Percentiles rank a stretch among this genome's conserved stretches.
phyloP scores from a whole-genome alignment of 1,140 invertebrate genomes.

The Anoplophora glabripennis region DNA sequence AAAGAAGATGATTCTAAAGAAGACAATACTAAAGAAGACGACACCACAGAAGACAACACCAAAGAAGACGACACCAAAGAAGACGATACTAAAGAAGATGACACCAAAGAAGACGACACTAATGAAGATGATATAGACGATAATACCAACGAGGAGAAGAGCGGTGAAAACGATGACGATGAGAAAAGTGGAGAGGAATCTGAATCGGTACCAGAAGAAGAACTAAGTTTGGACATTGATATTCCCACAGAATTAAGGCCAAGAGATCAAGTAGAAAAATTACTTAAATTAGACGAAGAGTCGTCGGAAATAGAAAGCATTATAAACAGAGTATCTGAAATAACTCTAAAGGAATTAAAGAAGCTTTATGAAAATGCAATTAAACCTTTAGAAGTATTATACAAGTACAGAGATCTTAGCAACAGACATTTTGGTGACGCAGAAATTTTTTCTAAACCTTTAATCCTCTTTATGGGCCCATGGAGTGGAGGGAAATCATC shows the following conservation, averaged over 20 bases:
- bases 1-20: slow-evolving; percentile 49
- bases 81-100: slow-evolving; percentile 26
- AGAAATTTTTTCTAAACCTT: slow-evolving; percentile 92
- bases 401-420: slow-evolving; percentile 89
- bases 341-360: slow-evolving; percentile 81
- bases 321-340: slow-evolving; percentile 69
- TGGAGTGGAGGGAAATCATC: slow-evolving; percentile 95
- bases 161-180: slow-evolving; percentile 5
- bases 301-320: slow-evolving; percentile 68
- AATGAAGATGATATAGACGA: slow-evolving; percentile 17
- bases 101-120: slow-evolving; percentile 52
- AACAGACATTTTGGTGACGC: slow-evolving; percentile 91
- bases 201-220: slow-evolving; percentile 52
- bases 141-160: slow-evolving; percentile 10
- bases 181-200: slow-evolving; percentile 13
- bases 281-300: slow-evolving; percentile 76
- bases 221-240: slow-evolving; percentile 63
- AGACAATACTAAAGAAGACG: slow-evolving; percentile 19
- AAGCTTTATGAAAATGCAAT: slow-evolving; percentile 84
- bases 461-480: slow-evolving; percentile 90
- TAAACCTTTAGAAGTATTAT: slow-evolving; percentile 83
- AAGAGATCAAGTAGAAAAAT: slow-evolving; percentile 75
- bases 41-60: background rate
- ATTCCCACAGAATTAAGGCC: slow-evolving; percentile 74
- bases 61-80: slow-evolving; percentile 29